phyloP scores from a whole-genome alignment of 2,888 invertebrate genomes.

The Endotricha flammealis region DNA sequence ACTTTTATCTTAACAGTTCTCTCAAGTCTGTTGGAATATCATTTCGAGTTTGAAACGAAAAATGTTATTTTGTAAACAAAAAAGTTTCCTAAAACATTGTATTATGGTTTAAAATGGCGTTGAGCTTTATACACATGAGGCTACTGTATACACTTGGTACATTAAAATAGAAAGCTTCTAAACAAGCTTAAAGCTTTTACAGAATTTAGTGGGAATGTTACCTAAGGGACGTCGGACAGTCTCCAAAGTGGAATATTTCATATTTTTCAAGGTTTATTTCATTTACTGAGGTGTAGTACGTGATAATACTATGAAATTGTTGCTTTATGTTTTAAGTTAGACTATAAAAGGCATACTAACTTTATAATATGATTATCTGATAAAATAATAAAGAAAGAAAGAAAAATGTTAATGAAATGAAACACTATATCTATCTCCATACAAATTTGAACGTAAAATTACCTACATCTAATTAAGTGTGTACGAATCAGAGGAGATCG shows the following conservation, averaged over 20 bases:
- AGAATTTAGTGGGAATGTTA: slow-evolving; percentile 23
- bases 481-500: too few relatives aligned
- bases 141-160: slow-evolving; percentile 17
- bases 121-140: slow-evolving; percentile 17
- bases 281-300: neutral
- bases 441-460: too few relatives aligned
- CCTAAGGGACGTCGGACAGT: slow-evolving; percentile 17
- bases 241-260: slow-evolving; percentile 14
- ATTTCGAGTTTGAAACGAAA: slow-evolving; percentile 19
- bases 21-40: slow-evolving; percentile 19
- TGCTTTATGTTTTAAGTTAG: too few relatives aligned
- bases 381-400: too few relatives aligned
- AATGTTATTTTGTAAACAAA: slow-evolving; percentile 18
- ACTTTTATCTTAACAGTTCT: slow-evolving; percentile 23
- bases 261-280: slow-evolving; percentile 13
- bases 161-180: slow-evolving; percentile 21
- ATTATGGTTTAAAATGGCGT: slow-evolving; percentile 10
- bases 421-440: too few relatives aligned
- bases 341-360: too few relatives aligned
- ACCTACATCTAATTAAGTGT: too few relatives aligned
- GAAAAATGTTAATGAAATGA: too few relatives aligned
- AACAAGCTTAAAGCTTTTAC: slow-evolving; percentile 25
- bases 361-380: too few relatives aligned
- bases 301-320: neutral
- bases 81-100: neutral